Base-by-base conservation (phyloP, 2,113 vertebrate genomes). In the Coracopsis vasa region DNA sequence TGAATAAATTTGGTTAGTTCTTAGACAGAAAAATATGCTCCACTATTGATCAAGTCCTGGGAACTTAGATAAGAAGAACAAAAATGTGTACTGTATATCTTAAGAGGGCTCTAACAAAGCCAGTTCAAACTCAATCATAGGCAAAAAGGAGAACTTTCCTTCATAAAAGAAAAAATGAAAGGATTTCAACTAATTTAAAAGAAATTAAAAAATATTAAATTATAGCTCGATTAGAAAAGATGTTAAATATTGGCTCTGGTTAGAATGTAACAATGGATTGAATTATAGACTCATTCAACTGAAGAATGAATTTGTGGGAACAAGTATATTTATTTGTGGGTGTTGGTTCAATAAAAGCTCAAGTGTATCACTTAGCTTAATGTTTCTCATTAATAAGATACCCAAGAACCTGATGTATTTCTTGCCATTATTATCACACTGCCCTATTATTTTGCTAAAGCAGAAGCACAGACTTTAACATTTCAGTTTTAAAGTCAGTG, bases 1-100 rank as follows among this genome's bases (percentile, higher is more conserved):
- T 95, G 97, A 97, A 97, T 97, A 95, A 90, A 95, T 97, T 97
- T 96, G 70, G 94, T 91, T 96, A 69, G 74, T 97, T 97, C 97
- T 96, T 94, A 87, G 64, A 94, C 50, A 94, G 86, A 97, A 94
- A 96, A 94, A 95, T 74, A 87, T 65, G 61, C 58, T 93, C 81
- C 42, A 17, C 88, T 96, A 74, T 94, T 94, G 97, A 98, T 97
- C 90, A 96, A 96, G 90, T 97, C 67, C 95, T 90, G 91, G 86
- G 79, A 97, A 95, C 85, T 95, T 84, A 96, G 97, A 97, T 94
- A 95, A 95, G 97, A 88, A 81, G 92, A 89, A 95, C 79, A 90
- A 96, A 96, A 97, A 96, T 75, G 29, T 72, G 70, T 83, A 82
- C 67, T 66, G 82, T 88, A 71, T 91, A 94, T 97, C 77, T 80